These are phyloP conservation scores for Pseudanteris insignis DNA, from an alignment of 2,888 invertebrate genomes.

Conservation along the genomic window DNA sequence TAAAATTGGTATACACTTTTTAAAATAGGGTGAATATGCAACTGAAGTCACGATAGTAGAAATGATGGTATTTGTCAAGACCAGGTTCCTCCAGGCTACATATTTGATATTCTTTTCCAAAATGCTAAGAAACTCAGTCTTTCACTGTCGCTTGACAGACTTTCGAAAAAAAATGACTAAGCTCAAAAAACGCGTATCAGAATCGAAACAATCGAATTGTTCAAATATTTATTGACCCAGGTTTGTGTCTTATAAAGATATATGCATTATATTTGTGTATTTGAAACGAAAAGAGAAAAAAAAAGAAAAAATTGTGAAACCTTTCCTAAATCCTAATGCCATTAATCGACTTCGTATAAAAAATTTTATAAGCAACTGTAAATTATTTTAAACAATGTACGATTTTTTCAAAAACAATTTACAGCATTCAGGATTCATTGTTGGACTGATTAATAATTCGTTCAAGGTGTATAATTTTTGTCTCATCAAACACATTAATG, in stretches of 20 bases:
- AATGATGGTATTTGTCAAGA: conserved; percentile 14
- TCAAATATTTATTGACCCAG: conserved; percentile 22
- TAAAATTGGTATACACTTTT: no score
- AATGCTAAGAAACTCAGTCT: conserved; percentile 28
- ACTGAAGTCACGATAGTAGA: no score
- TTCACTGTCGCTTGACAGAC: conserved; percentile 31
- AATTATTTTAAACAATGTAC: conserved; percentile 5
- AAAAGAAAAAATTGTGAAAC: no score
- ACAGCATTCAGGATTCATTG: no score
- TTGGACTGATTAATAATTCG: no score
- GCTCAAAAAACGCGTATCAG: conserved; percentile 20
- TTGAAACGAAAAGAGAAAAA: conserved; percentile 9
- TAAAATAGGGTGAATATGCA: no score
- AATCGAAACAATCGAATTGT: conserved; percentile 27
- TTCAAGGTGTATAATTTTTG: no score
- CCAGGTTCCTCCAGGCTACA: no score
- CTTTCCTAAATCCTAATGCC: conserved; percentile 15
- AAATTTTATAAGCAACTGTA: conserved; percentile 17
- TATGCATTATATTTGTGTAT: conserved; percentile 22
- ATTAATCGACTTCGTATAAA: conserved; percentile 8
- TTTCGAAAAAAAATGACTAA: conserved; percentile 3
- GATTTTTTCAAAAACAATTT: no score
- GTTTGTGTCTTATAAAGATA: conserved; percentile 34
- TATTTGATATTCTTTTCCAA: no score
- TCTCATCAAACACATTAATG: no score